These are phyloP conservation scores for Galeopsomyia nigrocyanea DNA, from an alignment of 2,888 invertebrate species.

Conservation along the genomic window DNA sequence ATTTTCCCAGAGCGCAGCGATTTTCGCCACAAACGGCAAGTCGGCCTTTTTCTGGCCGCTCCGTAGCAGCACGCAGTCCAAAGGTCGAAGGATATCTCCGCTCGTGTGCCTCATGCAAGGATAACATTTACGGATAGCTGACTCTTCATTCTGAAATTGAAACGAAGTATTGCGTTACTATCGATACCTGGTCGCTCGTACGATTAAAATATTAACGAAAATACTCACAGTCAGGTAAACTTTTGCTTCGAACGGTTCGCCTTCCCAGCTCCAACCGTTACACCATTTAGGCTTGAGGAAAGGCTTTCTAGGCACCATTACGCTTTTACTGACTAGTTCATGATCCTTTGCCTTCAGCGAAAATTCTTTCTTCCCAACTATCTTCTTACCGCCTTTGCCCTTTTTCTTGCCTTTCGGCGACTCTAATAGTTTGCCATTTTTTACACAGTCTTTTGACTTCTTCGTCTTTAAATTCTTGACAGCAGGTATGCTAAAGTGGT, in stretches of 20 bases:
- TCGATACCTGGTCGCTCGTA: background rate
- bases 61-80: slow-evolving; percentile 92
- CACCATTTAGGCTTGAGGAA: slow-evolving; percentile 81
- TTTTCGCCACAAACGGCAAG: slow-evolving; percentile 94
- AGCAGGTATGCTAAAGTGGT: background rate
- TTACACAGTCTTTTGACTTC: slow-evolving; percentile 24
- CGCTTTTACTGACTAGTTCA: slow-evolving; percentile 62
- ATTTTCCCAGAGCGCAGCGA: slow-evolving; percentile 95
- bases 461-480: slow-evolving; percentile 14
- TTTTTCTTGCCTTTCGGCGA: slow-evolving; percentile 50
- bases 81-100: slow-evolving; percentile 87
- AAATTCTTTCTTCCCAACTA: background rate
- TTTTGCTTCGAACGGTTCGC: slow-evolving; percentile 84
- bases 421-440: slow-evolving; percentile 35
- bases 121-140: slow-evolving; percentile 86
- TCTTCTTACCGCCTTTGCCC: slow-evolving; percentile 53
- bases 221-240: slow-evolving; percentile 86
- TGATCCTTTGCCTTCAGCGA: too few relatives aligned
- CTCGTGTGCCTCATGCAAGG: slow-evolving; percentile 88
- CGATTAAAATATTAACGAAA: background rate
- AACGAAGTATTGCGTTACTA: slow-evolving; percentile 30
- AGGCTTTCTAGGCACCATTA: slow-evolving; percentile 66
- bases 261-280: slow-evolving; percentile 94
- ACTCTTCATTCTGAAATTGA: slow-evolving; percentile 79
- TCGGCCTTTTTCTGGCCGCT: slow-evolving; percentile 87